phyloP scores from a whole-genome alignment of 2,888 invertebrate species.

The Drosophila demipolita region DNA sequence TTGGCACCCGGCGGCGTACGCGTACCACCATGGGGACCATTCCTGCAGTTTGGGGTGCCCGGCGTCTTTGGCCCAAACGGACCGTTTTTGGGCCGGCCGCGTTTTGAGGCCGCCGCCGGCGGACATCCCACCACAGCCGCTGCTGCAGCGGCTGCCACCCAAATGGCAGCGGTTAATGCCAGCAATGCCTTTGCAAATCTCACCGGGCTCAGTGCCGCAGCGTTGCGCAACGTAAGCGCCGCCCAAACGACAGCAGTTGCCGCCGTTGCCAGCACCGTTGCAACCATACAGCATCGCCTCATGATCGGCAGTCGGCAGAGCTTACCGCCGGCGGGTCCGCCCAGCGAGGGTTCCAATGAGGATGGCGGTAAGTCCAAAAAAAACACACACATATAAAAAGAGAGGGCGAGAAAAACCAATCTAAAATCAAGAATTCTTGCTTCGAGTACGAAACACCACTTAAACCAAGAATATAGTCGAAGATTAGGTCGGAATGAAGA shows the following conservation, averaged over 20 bases:
- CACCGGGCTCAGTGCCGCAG: slow-evolving; percentile 83
- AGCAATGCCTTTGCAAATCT: slow-evolving; percentile 84
- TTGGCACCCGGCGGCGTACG: slow-evolving; percentile 83
- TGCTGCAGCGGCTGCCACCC: slow-evolving; percentile 82
- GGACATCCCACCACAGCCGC: slow-evolving; percentile 76
- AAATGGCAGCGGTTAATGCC: slow-evolving; percentile 82
- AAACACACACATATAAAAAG: not conserved
- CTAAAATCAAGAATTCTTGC: not conserved
- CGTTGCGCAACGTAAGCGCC: slow-evolving; percentile 83
- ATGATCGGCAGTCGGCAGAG: slow-evolving; percentile 83
- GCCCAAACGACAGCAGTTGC: slow-evolving; percentile 83
- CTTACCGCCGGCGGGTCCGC: slow-evolving; percentile 82
- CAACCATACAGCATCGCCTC: slow-evolving; percentile 83
- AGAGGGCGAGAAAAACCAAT: not conserved
- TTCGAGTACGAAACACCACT: not conserved
- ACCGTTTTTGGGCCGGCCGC: slow-evolving; percentile 80
- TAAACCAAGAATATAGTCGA: not conserved
- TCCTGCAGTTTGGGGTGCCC: slow-evolving; percentile 83
- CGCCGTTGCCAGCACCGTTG: slow-evolving; percentile 83
- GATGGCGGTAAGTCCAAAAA: slow-evolving; percentile 79
- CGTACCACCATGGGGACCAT: slow-evolving; percentile 83
- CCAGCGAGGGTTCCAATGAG: slow-evolving; percentile 84
- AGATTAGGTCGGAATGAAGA: not conserved
- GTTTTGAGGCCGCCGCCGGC: slow-evolving; percentile 79
- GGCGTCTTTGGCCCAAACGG: slow-evolving; percentile 83